Base-by-base conservation (phyloP, 2,888 invertebrate species). In the Torymus tubicola region DNA sequence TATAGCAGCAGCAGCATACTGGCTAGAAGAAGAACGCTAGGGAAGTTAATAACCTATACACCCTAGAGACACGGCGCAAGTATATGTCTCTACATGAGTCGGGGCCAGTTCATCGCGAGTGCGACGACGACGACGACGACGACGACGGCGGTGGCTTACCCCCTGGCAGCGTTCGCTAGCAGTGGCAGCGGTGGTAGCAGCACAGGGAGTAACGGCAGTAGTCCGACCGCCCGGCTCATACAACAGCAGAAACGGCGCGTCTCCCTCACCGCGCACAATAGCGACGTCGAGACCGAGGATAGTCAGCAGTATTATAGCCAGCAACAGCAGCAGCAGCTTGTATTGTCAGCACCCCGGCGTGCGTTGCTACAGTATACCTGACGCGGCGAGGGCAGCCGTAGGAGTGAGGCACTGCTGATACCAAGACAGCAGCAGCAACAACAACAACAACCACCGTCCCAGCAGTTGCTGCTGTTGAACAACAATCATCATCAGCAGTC, bases 71-170 rank as follows among this genome's bases (percentile, higher is more conserved):
- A 42, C 42, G 42, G 42, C 42, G 42, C 42, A 42, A 42, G 42
- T 85, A 86, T 87, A 87, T 91, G 87, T 88, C 82, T 79, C 85
- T 85, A 69, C 80, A 81, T 82, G 80, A 81, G 79, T 78, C 71
- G 71, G 42, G 72, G 64, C 61, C 78, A 70, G 71, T 75, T 74
- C 68, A 70, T 63, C 69, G 50, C 11, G 42, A 63, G 16, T 18
- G 21, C 21, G 21, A 21, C 21, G 21, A 21, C 21, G 21, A 21
- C 21, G 21, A 21, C 21, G 21, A 21, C 21, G 21, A 21, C 21
- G 42, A 42, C 42, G 42, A 8, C 42, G 42, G 8, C 42, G 42
- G 8, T 42, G 79, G 75, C 75, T n/a, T 73, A 78, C 67, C 65
- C 42, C 57, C 31, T 11, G 67, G 31, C 55, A 53, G 21, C 73